Base-by-base conservation (phyloP, 2,888 invertebrate genomes). In the Biston stratarius region DNA sequence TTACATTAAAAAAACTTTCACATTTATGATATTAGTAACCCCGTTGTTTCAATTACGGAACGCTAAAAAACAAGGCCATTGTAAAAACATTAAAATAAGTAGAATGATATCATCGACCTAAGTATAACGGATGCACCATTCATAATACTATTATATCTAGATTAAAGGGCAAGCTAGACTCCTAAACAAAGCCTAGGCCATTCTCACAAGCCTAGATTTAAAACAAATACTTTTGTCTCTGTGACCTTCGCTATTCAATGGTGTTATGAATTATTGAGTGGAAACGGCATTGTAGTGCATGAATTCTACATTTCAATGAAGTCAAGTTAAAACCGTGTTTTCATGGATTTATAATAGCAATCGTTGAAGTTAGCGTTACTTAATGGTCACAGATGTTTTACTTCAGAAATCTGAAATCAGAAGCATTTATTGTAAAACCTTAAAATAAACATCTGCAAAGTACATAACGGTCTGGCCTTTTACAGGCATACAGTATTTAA, bases 211-310 rank as follows among this genome's bases (percentile, higher is more conserved):
- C 53, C 73, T 78, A 77, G 77, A 72, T 73, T 77, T 74, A 75
- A 78, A 82, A 80, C 78, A 82, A 78, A 75, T 75, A 69, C 74
- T 74, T 77, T 76, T 76, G 77, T 78, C 69, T 69, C 66, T 60
- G 34, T 70, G 77, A 79, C 79, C 80, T 78, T 77, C 72, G 59
- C 1, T 67, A 68, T 70, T 73, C 68, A 79, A 78, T 81, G 73
- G 69, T 75, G 69, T 64, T 76, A 74, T 78, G 77, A 75, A 73
- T 76, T 71, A 61, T 74, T 65, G 52, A 67, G 69, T 73, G 60
- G 55, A 70, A 74, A 62, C 64, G 64, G 75, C 68, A 76, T 74
- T 77, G 76, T 78, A 69, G 64, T 71, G 12, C 14, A n/a, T 44
- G 24, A 58, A 52, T 63, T 57, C 36, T 52, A 52, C 36, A 49